A percentile compares a stretch with the other conserved stretches of the same genome.
Evolutionary conservation across 2,113 vertebrate genomes (phyloP).

Genomic region (Emydura subglobosa): DNA sequence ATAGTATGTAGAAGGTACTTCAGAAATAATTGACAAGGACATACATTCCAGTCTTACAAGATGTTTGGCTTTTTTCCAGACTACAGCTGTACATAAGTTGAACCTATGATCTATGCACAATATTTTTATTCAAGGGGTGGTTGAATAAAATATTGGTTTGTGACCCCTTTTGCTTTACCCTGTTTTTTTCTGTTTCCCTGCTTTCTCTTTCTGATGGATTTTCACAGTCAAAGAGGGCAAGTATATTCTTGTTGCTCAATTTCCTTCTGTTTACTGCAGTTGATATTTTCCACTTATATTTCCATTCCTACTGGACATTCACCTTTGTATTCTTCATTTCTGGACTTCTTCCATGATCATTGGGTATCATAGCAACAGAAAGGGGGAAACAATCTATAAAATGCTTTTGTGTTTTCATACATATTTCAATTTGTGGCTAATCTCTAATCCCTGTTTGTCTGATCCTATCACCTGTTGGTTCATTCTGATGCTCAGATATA

Average conservation of each 20-base stretch:
- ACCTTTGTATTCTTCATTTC: conserved; percentile 78
- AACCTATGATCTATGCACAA: conserved; percentile 85
- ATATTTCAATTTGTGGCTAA: conserved; percentile 47
- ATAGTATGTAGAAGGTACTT: conserved; percentile 70
- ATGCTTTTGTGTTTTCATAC: conserved; percentile 30
- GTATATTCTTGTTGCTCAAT: conserved; percentile 86
- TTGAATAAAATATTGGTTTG: conserved; percentile 91
- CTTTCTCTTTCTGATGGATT: conserved; percentile 88
- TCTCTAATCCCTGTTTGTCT: conserved; percentile 50
- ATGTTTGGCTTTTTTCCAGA: conserved; percentile 77
- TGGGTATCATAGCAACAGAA: conserved; percentile 37
- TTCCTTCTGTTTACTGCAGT: conserved; percentile 80
- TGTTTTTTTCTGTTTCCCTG: conserved; percentile 86
- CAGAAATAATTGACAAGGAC: conserved; percentile 45
- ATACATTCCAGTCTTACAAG: conserved; percentile 70
- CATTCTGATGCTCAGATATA: not conserved
- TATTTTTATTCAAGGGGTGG: conserved; percentile 89
- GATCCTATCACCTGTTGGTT: not conserved
- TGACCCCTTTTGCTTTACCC: conserved; percentile 86
- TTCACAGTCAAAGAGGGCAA: conserved; percentile 87
- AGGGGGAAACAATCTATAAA: not conserved
- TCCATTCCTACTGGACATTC: conserved; percentile 74
- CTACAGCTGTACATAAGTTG: conserved; percentile 77
- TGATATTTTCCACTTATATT: conserved; percentile 73
- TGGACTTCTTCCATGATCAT: conserved; percentile 52